phyloP scores from a whole-genome alignment of 2,113 vertebrate genomes.

The Geothlypis trichas region DNA sequence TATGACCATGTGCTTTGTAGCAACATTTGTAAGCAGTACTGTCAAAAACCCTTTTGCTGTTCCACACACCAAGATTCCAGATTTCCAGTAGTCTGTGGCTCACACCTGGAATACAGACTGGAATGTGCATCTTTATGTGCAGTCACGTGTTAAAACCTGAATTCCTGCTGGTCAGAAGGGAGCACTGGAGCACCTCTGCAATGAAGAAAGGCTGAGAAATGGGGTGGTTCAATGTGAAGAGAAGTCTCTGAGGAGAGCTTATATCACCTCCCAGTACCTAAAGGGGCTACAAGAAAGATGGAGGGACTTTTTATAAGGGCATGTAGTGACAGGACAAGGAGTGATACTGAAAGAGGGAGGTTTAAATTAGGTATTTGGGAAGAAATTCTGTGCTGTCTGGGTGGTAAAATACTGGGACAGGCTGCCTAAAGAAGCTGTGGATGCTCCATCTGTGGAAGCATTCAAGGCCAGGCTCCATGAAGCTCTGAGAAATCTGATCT shows the following conservation, averaged over 20 bases:
- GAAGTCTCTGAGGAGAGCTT: not conserved
- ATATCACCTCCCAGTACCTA: not conserved
- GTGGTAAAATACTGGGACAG: not conserved
- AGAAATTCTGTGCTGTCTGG: not conserved
- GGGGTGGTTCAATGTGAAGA: not conserved
- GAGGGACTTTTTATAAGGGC: not conserved
- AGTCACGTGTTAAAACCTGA: not conserved
- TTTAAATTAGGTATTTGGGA: not conserved
- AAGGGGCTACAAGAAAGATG: not conserved
- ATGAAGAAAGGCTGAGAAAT: not conserved
- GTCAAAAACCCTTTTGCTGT: not conserved
- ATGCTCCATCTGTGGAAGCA: not conserved
- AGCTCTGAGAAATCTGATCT: not conserved
- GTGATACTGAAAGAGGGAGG: not conserved
- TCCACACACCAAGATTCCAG: not conserved
- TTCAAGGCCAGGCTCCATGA: not conserved
- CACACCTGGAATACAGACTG: not conserved
- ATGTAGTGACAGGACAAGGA: not conserved
- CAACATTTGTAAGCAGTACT: not conserved
- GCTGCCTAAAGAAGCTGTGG: not conserved
- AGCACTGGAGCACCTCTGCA: not conserved
- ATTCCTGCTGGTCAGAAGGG: not conserved
- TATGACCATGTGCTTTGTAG: not conserved
- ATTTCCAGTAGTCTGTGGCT: not conserved
- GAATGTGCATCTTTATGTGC: not conserved